Evolutionary conservation across 2,797 vertebrate species (phyloP).

Genomic region (Danio albolineatus): DNA sequence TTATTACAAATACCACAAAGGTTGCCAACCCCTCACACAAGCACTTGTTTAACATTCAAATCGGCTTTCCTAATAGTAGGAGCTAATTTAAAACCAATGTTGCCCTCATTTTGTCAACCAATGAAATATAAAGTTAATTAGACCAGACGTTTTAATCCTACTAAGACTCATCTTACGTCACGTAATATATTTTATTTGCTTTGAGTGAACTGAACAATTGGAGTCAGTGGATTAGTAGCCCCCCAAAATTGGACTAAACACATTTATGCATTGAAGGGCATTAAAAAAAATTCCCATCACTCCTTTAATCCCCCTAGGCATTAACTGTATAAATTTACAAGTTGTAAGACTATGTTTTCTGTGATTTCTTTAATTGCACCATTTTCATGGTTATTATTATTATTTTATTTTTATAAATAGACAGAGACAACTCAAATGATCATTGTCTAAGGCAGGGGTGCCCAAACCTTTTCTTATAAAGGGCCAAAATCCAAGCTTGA

Average conservation of each 20-base stretch:
- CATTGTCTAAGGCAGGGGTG: background rate
- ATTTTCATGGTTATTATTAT: background rate
- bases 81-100: slow-evolving; percentile 47
- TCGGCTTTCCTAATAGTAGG: slow-evolving; percentile 23
- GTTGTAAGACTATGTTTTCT: background rate
- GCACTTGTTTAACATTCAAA: slow-evolving; percentile 7
- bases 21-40: slow-evolving; percentile 5
- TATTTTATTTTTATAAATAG: too few relatives aligned
- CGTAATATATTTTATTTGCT: slow-evolving; percentile 24
- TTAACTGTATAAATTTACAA: background rate
- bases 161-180: slow-evolving; percentile 43
- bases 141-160: slow-evolving; percentile 49
- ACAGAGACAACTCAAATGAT: background rate
- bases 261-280: slow-evolving; percentile 24
- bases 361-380: background rate
- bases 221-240: slow-evolving; percentile 36
- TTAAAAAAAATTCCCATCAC: slow-evolving; percentile 32
- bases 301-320: background rate
- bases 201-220: slow-evolving; percentile 42
- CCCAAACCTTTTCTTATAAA: too few relatives aligned
- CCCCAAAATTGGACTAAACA: slow-evolving; percentile 19
- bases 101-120: slow-evolving; percentile 43
- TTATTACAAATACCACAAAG: slow-evolving; percentile 10
- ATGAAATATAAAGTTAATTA: slow-evolving; percentile 55
- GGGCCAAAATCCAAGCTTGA: too few relatives aligned